Percentiles rank a stretch among this genome's conserved stretches.
These are phyloP conservation scores for Anastatus disparis DNA, from an alignment of 1,140 invertebrate genomes.

Conservation along the genomic window DNA sequence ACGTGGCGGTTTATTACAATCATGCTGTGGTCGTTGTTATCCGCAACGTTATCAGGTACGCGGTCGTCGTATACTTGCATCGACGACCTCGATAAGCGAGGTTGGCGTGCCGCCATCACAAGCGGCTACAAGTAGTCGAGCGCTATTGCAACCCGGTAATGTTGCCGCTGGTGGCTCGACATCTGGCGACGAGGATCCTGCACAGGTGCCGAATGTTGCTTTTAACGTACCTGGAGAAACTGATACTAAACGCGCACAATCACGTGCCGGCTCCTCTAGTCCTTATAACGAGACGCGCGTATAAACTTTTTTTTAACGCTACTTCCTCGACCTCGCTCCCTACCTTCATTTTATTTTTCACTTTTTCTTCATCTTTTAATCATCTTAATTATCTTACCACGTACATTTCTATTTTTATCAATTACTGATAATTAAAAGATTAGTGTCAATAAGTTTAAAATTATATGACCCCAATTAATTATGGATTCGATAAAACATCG, in stretches of 20 bases:
- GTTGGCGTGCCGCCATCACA: not conserved
- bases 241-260: too few species aligned
- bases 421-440: too few species aligned
- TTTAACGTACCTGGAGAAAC: slow-evolving; percentile 58
- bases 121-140: not conserved
- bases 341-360: too few species aligned
- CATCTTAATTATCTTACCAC: too few species aligned
- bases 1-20: slow-evolving; percentile 78
- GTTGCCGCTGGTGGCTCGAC: slow-evolving; percentile 4
- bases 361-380: too few species aligned
- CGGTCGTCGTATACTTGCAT: slow-evolving; percentile 65
- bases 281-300: slow-evolving; percentile 65
- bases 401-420: too few species aligned
- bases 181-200: slow-evolving; percentile 49
- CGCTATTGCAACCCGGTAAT: slow-evolving; percentile 23
- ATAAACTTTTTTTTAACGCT: too few species aligned
- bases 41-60: slow-evolving; percentile 89
- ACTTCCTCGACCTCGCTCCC: not conserved
- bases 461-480: too few species aligned
- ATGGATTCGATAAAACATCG: too few species aligned
- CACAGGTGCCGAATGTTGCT: slow-evolving; percentile 61
- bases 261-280: slow-evolving; percentile 48
- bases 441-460: too few species aligned
- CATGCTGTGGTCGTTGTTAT: slow-evolving; percentile 88
- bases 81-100: slow-evolving; percentile 62